Evolutionary conservation across 1,140 invertebrate species (phyloP).

Genomic region (Dreissena rostriformis): DNA sequence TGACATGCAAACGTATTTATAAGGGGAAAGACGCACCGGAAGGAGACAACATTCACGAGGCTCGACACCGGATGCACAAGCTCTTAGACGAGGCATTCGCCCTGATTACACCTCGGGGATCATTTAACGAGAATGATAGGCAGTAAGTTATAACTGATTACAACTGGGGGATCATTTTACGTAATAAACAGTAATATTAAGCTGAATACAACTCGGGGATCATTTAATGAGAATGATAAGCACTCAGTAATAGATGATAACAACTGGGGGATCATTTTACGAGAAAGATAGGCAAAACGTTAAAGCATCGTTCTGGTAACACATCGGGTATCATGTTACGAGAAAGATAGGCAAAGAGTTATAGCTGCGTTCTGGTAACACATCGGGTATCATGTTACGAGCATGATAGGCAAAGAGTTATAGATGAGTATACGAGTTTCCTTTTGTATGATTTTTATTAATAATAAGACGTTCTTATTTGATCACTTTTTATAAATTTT

Average conservation of each 20-base stretch:
- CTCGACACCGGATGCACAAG: conserved; percentile 63
- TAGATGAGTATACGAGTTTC: too few species aligned
- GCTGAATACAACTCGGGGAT: conserved; percentile 62
- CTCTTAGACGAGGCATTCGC: conserved; percentile 70
- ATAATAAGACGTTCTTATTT: too few species aligned
- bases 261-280: too few species aligned
- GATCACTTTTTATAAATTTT: too few species aligned
- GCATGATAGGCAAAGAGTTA: too few species aligned
- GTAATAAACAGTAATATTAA: too few species aligned
- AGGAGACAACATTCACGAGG: conserved; percentile 62
- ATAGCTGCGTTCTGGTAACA: too few species aligned
- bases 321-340: conserved; percentile 53
- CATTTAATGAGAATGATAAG: conserved; percentile 42
- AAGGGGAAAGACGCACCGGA: conserved; percentile 9
- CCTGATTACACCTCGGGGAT: conserved; percentile 62
- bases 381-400: too few species aligned
- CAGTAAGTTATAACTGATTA: not conserved
- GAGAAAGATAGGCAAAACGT: too few species aligned
- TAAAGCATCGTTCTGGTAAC: too few species aligned
- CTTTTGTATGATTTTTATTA: too few species aligned
- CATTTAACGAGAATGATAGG: conserved; percentile 43
- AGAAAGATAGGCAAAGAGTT: conserved; percentile 18
- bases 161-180: too few species aligned
- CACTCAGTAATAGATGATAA: not conserved
- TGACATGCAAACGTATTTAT: not conserved